These are phyloP conservation scores for Fringilla coelebs DNA, from an alignment of 2,797 vertebrate genomes.

Conservation along the genomic window DNA sequence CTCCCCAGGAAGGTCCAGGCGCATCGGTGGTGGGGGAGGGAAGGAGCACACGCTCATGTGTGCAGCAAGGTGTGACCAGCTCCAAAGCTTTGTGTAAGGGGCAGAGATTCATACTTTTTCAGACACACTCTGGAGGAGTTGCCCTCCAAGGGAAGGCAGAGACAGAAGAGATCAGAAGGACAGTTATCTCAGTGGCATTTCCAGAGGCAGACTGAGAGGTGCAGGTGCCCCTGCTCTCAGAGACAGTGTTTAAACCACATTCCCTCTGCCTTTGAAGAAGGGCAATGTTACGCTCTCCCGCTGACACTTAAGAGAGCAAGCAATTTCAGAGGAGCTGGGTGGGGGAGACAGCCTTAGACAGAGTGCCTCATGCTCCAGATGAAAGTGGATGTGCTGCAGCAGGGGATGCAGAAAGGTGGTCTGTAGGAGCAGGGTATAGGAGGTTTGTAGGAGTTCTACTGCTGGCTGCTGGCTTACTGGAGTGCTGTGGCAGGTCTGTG, in stretches of 20 bases:
- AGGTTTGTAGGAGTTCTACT: not conserved
- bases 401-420: not conserved
- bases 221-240: not conserved
- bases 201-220: not conserved
- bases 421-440: not conserved
- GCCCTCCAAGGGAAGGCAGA: not conserved
- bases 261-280: conserved; percentile 6
- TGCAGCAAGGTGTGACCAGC: not conserved
- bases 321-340: not conserved
- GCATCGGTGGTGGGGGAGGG: not conserved
- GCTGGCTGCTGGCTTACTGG: not conserved
- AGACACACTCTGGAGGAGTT: not conserved
- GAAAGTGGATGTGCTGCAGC: not conserved
- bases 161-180: not conserved
- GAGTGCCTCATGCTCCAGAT: not conserved
- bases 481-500: not conserved
- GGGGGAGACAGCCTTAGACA: not conserved
- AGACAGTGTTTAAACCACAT: not conserved
- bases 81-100: not conserved
- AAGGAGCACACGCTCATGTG: not conserved
- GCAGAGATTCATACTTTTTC: not conserved
- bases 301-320: not conserved
- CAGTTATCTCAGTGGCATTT: conserved; percentile 37
- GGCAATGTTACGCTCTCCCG: not conserved
- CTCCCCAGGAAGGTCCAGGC: not conserved